These are phyloP conservation scores for Hippocampus abdominalis DNA, from an alignment of 2,113 vertebrate genomes.

Conservation along the genomic window DNA sequence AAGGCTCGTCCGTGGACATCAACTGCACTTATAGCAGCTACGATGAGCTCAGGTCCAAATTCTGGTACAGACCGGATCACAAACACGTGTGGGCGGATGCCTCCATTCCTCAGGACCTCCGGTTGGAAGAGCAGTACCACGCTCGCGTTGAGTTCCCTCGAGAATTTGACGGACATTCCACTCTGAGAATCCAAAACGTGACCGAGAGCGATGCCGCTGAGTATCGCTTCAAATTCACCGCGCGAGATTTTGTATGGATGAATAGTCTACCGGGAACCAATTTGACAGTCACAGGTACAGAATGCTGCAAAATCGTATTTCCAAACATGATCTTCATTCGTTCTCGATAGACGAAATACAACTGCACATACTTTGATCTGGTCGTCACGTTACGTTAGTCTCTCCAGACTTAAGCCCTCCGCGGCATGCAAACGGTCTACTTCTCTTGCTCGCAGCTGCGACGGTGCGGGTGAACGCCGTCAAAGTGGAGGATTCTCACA, in stretches of 20 bases:
- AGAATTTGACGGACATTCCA: not conserved
- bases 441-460: not conserved
- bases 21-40: not conserved
- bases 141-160: not conserved
- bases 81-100: not conserved
- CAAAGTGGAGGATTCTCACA: not conserved
- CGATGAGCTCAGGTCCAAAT: not conserved
- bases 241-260: not conserved
- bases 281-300: constrained; percentile 10
- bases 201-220: constrained; percentile 6
- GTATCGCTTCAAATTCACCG: constrained; percentile 9
- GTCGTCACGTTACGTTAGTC: no score
- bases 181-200: constrained; percentile 7
- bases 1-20: constrained; percentile 4
- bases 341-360: no score
- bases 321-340: not conserved
- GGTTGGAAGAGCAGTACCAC: not conserved
- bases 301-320: not conserved
- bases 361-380: no score
- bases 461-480: not conserved
- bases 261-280: constrained; percentile 3
- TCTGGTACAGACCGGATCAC: not conserved
- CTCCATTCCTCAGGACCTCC: not conserved
- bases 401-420: no score
- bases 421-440: no score